phyloP scores from a whole-genome alignment of 2,888 invertebrate species.

The Meghimatium bilineatum region DNA sequence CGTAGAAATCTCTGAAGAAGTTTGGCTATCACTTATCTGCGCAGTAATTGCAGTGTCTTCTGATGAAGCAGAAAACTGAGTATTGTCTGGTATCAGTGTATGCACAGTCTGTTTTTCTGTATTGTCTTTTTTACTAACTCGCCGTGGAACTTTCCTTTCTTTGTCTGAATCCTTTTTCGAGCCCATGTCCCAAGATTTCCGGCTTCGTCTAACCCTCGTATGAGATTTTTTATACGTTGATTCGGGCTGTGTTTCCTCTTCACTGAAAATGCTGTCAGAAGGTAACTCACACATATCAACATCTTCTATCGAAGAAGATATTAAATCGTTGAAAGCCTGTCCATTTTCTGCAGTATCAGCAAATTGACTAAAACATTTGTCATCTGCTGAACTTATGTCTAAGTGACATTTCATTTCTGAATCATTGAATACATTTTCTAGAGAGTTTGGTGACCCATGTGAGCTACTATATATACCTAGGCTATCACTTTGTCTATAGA shows the following conservation, averaged over 20 bases:
- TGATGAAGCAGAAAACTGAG: background rate
- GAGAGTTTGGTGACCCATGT: background rate
- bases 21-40: too few species aligned
- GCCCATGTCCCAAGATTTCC: conserved; percentile 27
- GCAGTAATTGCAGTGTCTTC: background rate
- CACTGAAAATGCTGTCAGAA: background rate
- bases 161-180: background rate
- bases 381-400: background rate
- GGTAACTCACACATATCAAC: conserved; percentile 6
- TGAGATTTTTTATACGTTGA: background rate
- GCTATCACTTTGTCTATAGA: background rate
- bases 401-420: background rate
- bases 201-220: conserved; percentile 3
- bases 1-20: background rate
- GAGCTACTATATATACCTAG: background rate
- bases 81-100: background rate
- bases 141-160: background rate
- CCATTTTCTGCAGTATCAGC: background rate
- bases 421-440: background rate
- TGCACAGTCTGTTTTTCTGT: background rate
- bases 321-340: background rate
- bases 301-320: background rate
- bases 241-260: background rate
- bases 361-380: background rate
- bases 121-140: background rate